These are phyloP conservation scores for Doryteuthis pealeii DNA, from an alignment of 1,140 invertebrate genomes.

Conservation along the genomic window DNA sequence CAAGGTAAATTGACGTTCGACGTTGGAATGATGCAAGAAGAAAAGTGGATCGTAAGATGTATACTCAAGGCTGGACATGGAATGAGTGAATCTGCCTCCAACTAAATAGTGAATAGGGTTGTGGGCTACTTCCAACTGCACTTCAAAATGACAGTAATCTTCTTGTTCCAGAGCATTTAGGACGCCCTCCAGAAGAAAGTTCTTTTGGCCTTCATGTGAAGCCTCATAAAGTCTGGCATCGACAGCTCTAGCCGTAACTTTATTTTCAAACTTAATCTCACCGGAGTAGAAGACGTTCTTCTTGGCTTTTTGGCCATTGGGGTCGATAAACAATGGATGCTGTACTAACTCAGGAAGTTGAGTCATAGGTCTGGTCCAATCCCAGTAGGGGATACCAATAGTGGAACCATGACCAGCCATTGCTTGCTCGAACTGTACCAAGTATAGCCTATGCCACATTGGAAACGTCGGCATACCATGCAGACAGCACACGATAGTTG, in stretches of 20 bases:
- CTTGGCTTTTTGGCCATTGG: constrained; percentile 5
- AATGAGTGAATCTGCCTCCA: constrained; percentile 26
- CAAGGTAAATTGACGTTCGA: constrained; percentile 28
- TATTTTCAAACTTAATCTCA: constrained; percentile 17
- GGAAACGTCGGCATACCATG: constrained; percentile 34
- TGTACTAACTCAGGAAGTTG: constrained; percentile 25
- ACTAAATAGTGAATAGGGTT: constrained; percentile 36
- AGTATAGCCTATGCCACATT: constrained; percentile 27
- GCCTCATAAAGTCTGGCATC: neutral
- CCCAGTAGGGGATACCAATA: constrained; percentile 35
- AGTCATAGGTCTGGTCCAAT: constrained; percentile 25
- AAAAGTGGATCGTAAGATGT: constrained; percentile 35
- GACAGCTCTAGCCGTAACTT: constrained; percentile 8
- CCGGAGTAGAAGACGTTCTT: constrained; percentile 15
- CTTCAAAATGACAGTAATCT: constrained; percentile 35
- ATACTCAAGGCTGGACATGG: constrained; percentile 33
- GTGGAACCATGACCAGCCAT: constrained; percentile 14
- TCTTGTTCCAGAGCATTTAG: constrained; percentile 33
- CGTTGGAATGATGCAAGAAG: constrained; percentile 32
- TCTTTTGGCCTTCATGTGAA: constrained; percentile 24
- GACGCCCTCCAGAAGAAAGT: constrained; percentile 25
- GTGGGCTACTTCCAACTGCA: constrained; percentile 35
- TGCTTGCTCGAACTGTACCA: constrained; percentile 28
- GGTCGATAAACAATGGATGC: constrained; percentile 15
- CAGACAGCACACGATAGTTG: constrained; percentile 24